Base-by-base conservation (phyloP, 2,797 vertebrate genomes). In the Chloroceryle inda region DNA sequence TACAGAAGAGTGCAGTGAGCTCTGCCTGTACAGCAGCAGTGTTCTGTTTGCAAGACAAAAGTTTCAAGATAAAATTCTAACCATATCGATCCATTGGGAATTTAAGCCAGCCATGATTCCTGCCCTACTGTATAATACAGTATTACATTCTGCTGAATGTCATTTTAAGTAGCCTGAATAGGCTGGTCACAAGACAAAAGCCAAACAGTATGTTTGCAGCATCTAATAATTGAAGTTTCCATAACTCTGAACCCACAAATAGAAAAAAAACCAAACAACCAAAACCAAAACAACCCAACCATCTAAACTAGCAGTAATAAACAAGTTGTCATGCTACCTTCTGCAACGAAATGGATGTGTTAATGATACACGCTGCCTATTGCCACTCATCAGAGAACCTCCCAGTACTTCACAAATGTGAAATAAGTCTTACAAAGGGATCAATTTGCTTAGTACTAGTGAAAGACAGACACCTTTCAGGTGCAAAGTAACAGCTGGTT, bases 401-500 rank as follows among this genome's bases (percentile, higher is more conserved):
- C 74, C 35, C 85, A 82, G 71, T 42, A 56, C 33, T 93, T 84
- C 61, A 82, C 80, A 91, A 71, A 73, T 69, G 94, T 69, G 71
- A 88, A 92, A 8, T 18, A 68, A 85, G 49, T 50, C 75, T 88
- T 90, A 89, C 24, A 62, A 67, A 91, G 53, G 73, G 71, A 91
- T 81, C 49, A n/a, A 37, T 94, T 92, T 78, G 37, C 44, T 69
- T 83, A 44, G 47, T 50, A 5, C 38, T 62, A 8, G 50, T 73
- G 58, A 68, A 91, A 94, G 85, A 83, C 15, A 86, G 23, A 62
- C 74, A 91, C 35, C 72, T 91, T 88, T 81, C 78, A 89, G 81
- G 78, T 92, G 66, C 72, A 88, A 91, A 92, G 63, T 5, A 96
- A 88, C 87, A 96, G 89, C 83, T 94, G 93, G 74, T 86, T 97